phyloP scores from a whole-genome alignment of 2,113 vertebrate genomes.

The Tragelaphus scriptus region DNA sequence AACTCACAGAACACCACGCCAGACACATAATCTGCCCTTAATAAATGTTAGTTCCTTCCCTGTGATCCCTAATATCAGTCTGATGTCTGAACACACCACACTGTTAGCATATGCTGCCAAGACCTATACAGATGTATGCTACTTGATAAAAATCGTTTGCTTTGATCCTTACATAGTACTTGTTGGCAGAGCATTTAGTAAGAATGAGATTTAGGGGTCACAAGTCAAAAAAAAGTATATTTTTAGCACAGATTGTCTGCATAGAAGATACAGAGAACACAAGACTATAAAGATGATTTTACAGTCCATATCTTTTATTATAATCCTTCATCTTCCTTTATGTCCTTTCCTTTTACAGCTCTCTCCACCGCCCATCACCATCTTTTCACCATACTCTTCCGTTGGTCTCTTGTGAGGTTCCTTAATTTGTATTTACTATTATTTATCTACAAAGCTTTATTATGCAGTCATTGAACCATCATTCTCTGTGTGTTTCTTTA shows the following conservation, averaged over 20 bases:
- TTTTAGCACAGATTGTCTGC: neutral
- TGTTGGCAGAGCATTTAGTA: neutral
- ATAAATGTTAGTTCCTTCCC: neutral
- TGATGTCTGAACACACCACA: neutral
- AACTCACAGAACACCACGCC: neutral
- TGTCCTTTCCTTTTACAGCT: neutral
- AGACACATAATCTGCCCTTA: neutral
- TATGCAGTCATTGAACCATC: neutral
- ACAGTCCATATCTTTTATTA: neutral
- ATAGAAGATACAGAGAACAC: neutral
- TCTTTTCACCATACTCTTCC: neutral
- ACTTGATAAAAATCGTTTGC: neutral
- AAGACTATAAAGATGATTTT: constrained; percentile 4
- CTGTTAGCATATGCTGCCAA: neutral
- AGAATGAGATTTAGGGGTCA: neutral
- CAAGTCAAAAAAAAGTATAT: neutral
- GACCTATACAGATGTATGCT: neutral
- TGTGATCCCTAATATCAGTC: neutral
- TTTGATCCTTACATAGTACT: neutral
- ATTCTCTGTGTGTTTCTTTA: neutral
- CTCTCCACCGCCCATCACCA: neutral
- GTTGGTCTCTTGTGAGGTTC: neutral
- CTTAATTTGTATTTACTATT: constrained; percentile 28
- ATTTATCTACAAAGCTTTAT: constrained; percentile 26
- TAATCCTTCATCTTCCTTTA: constrained; percentile 7